Conservation (phyloP, 2,797 vertebrate species). For the Diglossa cyanea region DNA sequence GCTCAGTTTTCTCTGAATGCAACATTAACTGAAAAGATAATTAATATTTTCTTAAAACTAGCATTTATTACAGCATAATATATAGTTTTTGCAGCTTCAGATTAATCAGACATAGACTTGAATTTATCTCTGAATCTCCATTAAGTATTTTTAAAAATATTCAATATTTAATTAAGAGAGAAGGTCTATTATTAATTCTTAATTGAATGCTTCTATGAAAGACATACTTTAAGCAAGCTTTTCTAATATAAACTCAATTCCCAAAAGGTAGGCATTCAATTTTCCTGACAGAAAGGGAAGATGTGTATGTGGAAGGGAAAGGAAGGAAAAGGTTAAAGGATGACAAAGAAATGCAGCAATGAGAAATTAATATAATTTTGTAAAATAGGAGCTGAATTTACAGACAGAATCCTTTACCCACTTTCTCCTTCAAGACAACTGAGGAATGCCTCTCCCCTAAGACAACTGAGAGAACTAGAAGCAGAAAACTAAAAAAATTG, state of each 20-base stretch:
- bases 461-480: neutral
- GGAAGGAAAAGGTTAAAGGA: neutral
- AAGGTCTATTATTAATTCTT: neutral
- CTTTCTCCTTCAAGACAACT: neutral
- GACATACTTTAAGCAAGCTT: neutral
- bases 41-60: neutral
- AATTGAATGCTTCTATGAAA: neutral
- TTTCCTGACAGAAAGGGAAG: neutral
- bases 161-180: neutral
- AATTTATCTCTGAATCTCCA: neutral
- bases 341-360: neutral
- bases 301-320: neutral
- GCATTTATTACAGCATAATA: neutral
- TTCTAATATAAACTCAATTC: neutral
- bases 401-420: neutral
- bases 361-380: neutral
- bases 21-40: neutral
- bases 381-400: neutral
- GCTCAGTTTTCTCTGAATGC: neutral
- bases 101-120: neutral
- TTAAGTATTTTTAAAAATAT: neutral
- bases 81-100: neutral
- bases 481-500: neutral
- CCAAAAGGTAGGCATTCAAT: neutral
- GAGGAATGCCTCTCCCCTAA: neutral